A percentile compares a stretch with the other conserved stretches of the same genome.
Conservation (phyloP, 2,888 invertebrate genomes). For the Abrostola tripartita region DNA sequence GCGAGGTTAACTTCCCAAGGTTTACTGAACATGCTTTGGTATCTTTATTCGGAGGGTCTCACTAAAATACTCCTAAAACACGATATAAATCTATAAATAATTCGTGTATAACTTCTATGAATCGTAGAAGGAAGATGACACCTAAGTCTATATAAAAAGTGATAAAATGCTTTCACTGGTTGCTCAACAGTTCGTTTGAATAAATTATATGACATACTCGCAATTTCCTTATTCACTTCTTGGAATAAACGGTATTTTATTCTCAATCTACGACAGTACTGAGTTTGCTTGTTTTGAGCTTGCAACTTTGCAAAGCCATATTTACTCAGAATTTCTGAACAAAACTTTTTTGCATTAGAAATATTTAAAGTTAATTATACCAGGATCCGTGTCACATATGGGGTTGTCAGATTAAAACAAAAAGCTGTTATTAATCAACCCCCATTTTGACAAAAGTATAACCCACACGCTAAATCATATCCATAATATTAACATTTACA, state of each 20-base stretch:
- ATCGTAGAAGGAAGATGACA: too few relatives aligned
- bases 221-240: conserved; percentile 30
- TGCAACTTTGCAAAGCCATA: conserved; percentile 19
- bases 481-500: conserved; percentile 39
- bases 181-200: conserved; percentile 19
- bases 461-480: conserved; percentile 16
- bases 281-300: conserved; percentile 27
- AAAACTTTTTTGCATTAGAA: too few relatives aligned
- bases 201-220: conserved; percentile 3
- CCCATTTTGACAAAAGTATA: conserved; percentile 29
- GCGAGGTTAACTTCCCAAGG: too few relatives aligned
- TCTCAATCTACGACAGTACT: conserved; percentile 36
- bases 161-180: neutral
- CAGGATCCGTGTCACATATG: neutral
- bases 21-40: too few relatives aligned
- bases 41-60: too few relatives aligned
- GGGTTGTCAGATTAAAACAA: conserved; percentile 25
- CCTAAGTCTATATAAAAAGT: neutral
- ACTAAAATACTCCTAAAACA: too few relatives aligned
- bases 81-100: too few relatives aligned
- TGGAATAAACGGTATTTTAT: conserved; percentile 30
- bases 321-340: conserved; percentile 3
- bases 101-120: too few relatives aligned
- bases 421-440: conserved; percentile 23
- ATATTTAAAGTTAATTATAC: neutral